Conservation (phyloP, 2,113 vertebrate species). For the Aspidoscelis tigris region DNA sequence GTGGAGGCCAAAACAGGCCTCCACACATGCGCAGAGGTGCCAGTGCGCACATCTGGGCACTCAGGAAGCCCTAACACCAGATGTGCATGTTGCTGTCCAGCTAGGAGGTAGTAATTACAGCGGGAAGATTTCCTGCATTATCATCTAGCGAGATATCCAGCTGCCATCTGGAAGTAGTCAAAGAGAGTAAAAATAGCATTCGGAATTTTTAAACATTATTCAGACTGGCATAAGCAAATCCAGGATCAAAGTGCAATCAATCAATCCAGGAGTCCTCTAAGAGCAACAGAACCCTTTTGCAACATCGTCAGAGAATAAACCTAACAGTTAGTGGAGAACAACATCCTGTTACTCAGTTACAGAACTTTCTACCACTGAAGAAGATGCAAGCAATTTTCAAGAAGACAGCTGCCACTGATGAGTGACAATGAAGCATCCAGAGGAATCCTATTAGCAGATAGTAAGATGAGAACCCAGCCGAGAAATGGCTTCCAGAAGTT, state of each 20-base stretch:
- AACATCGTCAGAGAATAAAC: constrained; percentile 86
- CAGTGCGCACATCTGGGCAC: too few relatives aligned
- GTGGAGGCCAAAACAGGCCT: too few relatives aligned
- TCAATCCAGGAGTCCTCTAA: constrained; percentile 68
- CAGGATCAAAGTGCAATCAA: too few relatives aligned
- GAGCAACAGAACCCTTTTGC: constrained; percentile 78
- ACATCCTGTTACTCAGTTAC: constrained; percentile 77
- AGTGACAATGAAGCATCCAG: constrained; percentile 87
- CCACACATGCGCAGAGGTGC: too few relatives aligned
- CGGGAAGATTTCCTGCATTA: too few relatives aligned
- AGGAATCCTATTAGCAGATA: constrained; percentile 70
- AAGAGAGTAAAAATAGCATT: neutral
- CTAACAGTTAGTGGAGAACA: constrained; percentile 92
- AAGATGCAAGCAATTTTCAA: constrained; percentile 88
- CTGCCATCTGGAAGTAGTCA: too few relatives aligned
- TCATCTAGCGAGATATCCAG: too few relatives aligned
- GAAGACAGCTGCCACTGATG: constrained; percentile 95
- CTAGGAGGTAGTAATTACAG: too few relatives aligned
- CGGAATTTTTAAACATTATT: neutral
- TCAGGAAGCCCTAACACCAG: too few relatives aligned
- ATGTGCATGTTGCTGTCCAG: too few relatives aligned
- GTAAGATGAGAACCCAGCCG: constrained; percentile 43
- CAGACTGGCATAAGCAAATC: too few relatives aligned
- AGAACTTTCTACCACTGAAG: constrained; percentile 88
- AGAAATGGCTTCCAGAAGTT: constrained; percentile 18